Percentiles rank a stretch among this genome's conserved stretches.
These are phyloP conservation scores for Epistrophe eligans DNA, from an alignment of 2,888 invertebrate genomes.

Conservation along the genomic window DNA sequence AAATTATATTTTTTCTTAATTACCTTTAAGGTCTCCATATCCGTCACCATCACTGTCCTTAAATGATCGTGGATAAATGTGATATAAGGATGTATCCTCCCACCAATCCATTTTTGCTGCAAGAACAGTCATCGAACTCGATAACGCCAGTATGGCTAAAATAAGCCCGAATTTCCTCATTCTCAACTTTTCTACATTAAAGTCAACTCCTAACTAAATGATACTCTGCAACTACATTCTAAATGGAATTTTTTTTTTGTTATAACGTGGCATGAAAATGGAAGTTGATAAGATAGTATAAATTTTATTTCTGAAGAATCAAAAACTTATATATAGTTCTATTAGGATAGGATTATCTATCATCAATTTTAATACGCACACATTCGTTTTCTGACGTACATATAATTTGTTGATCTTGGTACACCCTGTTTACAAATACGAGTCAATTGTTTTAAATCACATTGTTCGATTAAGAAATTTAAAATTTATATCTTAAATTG, in stretches of 20 bases:
- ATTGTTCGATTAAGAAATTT: no score
- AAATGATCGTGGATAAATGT: conserved; percentile 94
- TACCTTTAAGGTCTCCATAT: conserved; percentile 92
- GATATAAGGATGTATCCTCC: conserved; percentile 91
- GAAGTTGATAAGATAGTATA: no score
- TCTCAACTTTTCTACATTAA: not conserved
- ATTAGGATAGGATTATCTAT: no score
- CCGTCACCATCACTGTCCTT: conserved; percentile 93
- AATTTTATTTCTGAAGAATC: no score
- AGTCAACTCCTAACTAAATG: not conserved
- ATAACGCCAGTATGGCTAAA: not conserved
- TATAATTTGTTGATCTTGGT: no score
- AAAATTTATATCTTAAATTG: no score
- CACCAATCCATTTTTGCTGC: conserved; percentile 88
- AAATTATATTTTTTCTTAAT: not conserved
- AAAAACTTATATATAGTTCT: no score
- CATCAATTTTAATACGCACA: no score
- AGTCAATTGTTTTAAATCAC: no score
- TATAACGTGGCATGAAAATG: not conserved
- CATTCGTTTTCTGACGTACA: no score
- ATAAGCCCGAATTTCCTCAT: not conserved
- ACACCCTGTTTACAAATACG: no score
- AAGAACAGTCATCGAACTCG: not conserved
- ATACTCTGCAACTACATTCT: not conserved
- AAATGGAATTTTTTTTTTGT: not conserved